phyloP scores from a whole-genome alignment of 2,113 vertebrate genomes.

The Ctenodactylus gundi region DNA sequence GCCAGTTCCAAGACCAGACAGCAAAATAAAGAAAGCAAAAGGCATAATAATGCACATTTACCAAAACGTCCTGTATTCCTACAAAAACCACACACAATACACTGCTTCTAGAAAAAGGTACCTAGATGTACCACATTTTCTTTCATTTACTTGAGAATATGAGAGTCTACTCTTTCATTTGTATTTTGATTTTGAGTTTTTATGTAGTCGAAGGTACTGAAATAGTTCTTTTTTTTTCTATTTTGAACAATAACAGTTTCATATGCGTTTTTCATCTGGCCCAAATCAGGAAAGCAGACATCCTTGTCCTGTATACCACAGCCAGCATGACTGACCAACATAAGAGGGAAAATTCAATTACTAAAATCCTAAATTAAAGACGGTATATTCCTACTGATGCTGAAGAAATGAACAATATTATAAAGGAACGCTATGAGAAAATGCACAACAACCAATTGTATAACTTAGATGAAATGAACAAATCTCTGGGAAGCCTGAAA shows the following conservation, averaged over 20 bases:
- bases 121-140: background rate
- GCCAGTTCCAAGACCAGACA: background rate
- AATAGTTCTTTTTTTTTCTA: background rate
- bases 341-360: too few relatives aligned
- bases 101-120: background rate
- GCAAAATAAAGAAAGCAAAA: background rate
- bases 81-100: background rate
- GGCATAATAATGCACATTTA: background rate
- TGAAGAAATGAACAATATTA: too few relatives aligned
- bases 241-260: background rate
- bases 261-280: background rate
- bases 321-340: too few relatives aligned
- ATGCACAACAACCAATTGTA: too few relatives aligned
- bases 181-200: background rate
- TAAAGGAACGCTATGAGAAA: too few relatives aligned
- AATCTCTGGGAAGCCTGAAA: too few relatives aligned
- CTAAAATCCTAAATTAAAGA: too few relatives aligned
- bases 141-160: background rate
- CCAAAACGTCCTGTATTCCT: background rate
- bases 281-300: background rate
- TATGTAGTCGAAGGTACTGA: background rate
- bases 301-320: rapidly evolving
- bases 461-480: too few relatives aligned
- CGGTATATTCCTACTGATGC: too few relatives aligned
- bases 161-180: background rate